Evolutionary conservation across 37 sponge, comb jelly and placozoan species (phyloP).

Genomic region (Diacarnus erythraeanus): DNA sequence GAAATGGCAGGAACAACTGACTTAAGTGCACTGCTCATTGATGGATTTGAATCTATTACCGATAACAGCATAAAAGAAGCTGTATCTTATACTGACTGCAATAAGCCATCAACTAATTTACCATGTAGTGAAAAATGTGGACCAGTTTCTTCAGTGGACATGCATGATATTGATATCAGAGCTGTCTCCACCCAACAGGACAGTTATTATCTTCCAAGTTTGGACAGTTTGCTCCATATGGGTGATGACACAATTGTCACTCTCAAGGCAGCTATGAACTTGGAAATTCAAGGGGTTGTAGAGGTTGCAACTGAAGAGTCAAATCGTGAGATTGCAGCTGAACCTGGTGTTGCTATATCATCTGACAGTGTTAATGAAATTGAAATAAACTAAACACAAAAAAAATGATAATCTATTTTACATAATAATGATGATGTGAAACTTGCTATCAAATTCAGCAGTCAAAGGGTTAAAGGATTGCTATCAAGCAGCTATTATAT

Average conservation of each 20-base stretch:
- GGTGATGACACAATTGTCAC: neutral
- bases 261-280: conserved; percentile 5
- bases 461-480: no score
- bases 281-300: conserved; percentile 3
- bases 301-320: neutral
- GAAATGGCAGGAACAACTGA: conserved; percentile 1
- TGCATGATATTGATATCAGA: conserved; percentile 2
- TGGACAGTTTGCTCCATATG: conserved; percentile 7
- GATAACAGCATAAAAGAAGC: neutral
- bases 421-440: no score
- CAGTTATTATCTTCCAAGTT: conserved; percentile 4
- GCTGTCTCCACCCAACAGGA: neutral
- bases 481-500: no score
- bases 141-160: neutral
- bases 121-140: neutral
- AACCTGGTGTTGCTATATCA: no score
- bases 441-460: no score
- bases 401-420: no score
- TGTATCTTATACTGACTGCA: neutral
- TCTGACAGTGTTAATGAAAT: no score
- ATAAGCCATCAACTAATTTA: neutral
- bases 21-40: neutral
- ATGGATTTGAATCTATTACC: neutral
- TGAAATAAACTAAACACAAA: no score
- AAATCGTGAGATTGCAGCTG: no score